These are phyloP conservation scores for Zaprionus inermis DNA, from an alignment of 1,140 invertebrate species.

Conservation along the genomic window DNA sequence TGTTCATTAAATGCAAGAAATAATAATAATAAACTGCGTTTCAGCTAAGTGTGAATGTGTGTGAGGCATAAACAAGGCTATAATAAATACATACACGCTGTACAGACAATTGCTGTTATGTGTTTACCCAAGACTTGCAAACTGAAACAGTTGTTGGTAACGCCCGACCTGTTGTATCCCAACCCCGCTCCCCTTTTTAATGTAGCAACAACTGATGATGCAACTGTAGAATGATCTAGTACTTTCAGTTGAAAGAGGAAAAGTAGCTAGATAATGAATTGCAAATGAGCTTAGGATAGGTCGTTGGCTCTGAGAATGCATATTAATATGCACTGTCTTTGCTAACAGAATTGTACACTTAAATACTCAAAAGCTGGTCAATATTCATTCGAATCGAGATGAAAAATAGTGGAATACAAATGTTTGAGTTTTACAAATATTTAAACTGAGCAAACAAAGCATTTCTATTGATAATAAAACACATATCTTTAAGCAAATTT, in stretches of 20 bases:
- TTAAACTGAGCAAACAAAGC: neutral
- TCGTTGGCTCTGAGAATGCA: neutral
- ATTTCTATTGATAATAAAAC: neutral
- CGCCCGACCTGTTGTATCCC: neutral
- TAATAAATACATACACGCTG: constrained; percentile 22
- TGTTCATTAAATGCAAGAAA: constrained; percentile 37
- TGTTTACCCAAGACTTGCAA: constrained; percentile 41
- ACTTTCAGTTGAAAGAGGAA: neutral
- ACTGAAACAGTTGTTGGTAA: constrained; percentile 45
- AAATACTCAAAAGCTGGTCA: neutral
- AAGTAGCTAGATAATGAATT: constrained; percentile 6
- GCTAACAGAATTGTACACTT: neutral
- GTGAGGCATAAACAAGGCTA: constrained; percentile 2
- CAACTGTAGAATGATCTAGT: constrained; percentile 17
- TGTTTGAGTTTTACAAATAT: constrained; percentile 1
- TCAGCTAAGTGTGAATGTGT: constrained; percentile 17
- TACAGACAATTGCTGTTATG: constrained; percentile 40
- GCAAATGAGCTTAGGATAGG: constrained; percentile 12
- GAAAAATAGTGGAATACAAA: neutral
- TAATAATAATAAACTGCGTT: constrained; percentile 44
- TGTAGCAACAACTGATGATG: constrained; percentile 19
- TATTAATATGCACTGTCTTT: neutral
- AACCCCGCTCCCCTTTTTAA: neutral
- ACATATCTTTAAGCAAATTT: neutral
- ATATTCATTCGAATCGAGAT: neutral